These are phyloP conservation scores for Pithys albifrons DNA, from an alignment of 2,113 vertebrate genomes.

Conservation along the genomic window DNA sequence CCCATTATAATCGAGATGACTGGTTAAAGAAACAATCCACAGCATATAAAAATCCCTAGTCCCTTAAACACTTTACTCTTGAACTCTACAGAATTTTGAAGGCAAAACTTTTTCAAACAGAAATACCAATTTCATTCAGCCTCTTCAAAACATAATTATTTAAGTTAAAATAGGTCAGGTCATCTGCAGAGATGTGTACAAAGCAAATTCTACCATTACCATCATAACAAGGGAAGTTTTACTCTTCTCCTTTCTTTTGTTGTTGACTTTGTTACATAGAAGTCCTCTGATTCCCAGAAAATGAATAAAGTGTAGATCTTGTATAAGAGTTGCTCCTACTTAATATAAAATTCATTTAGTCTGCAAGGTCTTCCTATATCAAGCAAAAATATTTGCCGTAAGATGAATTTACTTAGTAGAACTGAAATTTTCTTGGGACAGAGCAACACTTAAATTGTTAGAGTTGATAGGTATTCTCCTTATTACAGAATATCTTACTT, in stretches of 20 bases:
- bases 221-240: neutral
- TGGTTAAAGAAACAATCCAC: neutral
- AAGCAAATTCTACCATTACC: neutral
- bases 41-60: neutral
- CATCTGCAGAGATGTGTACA: neutral
- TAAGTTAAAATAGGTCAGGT: neutral
- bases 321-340: neutral
- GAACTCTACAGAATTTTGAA: neutral
- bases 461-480: neutral
- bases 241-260: neutral
- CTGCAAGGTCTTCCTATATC: neutral
- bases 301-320: neutral
- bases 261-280: neutral
- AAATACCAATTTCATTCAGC: neutral
- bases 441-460: neutral
- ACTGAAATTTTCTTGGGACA: neutral
- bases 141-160: neutral
- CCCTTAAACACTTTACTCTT: neutral
- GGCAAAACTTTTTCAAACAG: neutral
- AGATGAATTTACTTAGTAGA: neutral
- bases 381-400: neutral
- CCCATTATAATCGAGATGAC: neutral
- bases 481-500: neutral
- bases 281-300: neutral
- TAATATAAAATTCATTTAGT: neutral